Conservation (phyloP, 2,797 vertebrate species). For the Microctenopoma stevenorrisi region DNA sequence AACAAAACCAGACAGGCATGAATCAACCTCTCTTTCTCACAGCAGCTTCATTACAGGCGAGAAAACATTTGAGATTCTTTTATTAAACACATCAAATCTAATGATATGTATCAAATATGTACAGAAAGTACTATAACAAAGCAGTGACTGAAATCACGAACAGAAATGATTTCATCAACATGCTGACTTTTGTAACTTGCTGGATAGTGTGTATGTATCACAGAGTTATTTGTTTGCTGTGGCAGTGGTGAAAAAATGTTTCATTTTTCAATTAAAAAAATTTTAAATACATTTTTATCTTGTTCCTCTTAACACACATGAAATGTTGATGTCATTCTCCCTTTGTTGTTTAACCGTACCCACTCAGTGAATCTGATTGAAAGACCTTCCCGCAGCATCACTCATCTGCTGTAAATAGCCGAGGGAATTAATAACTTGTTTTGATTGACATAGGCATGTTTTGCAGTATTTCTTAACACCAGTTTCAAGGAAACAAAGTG, state of each 20-base stretch:
- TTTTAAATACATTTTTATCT: slow-evolving; percentile 16
- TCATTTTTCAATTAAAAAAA: not conserved
- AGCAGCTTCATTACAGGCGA: slow-evolving; percentile 34
- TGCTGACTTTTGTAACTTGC: too few relatives aligned
- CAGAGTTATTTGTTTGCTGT: not conserved
- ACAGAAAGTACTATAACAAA: not conserved
- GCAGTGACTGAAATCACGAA: not conserved
- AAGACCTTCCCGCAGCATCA: slow-evolving; percentile 2
- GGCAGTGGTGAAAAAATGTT: not conserved
- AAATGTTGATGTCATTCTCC: not conserved
- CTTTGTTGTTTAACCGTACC: not conserved
- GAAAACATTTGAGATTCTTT: slow-evolving; percentile 5
- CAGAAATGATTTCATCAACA: not conserved
- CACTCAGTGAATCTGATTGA: slow-evolving; percentile 9
- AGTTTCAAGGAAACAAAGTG: not conserved
- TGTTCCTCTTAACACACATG: slow-evolving; percentile 3
- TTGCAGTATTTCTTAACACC: not conserved
- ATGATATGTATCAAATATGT: not conserved
- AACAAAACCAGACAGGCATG: slow-evolving; percentile 35
- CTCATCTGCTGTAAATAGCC: not conserved
- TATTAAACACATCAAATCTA: not conserved
- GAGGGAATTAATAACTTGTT: slow-evolving; percentile 7
- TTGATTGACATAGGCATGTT: slow-evolving; percentile 6
- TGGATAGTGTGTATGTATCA: not conserved
- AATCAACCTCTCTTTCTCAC: slow-evolving; percentile 27